Percentiles rank a stretch among this genome's conserved stretches.
Conservation (phyloP, 92 coral and sea anemone genomes). For the Micromussa lordhowensis region DNA sequence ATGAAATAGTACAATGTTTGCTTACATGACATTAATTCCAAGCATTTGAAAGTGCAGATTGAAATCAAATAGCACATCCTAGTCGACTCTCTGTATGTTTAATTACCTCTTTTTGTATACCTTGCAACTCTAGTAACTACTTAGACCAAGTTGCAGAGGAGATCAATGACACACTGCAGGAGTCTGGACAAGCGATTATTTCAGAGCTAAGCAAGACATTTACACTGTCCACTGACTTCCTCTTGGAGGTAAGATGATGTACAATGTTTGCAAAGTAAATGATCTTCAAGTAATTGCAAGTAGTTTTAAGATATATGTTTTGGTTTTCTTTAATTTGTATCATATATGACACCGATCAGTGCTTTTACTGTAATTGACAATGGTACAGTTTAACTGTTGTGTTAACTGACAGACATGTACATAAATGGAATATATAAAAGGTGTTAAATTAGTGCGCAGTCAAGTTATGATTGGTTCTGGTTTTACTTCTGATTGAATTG, state of each 20-base stretch:
- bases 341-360: no score
- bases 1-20: no score
- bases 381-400: no score
- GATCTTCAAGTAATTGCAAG: no score
- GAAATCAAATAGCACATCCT: neutral
- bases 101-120: neutral
- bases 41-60: neutral
- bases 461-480: no score
- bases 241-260: slow-evolving; percentile 74
- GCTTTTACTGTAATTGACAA: no score
- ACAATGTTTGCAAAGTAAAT: neutral
- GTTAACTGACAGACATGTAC: no score
- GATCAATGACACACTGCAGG: slow-evolving; percentile 96
- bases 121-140: slow-evolving; percentile 70
- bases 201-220: slow-evolving; percentile 93
- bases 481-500: no score
- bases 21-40: neutral
- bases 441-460: no score
- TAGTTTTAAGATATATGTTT: no score
- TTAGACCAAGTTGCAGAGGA: slow-evolving; percentile 94
- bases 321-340: no score
- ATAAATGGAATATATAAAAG: no score
- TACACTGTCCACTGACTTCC: slow-evolving; percentile 86
- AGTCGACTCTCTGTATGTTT: neutral
- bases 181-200: slow-evolving; percentile 89